phyloP scores from a whole-genome alignment of 2,888 invertebrate genomes.

The Leptopterna dolabrata region DNA sequence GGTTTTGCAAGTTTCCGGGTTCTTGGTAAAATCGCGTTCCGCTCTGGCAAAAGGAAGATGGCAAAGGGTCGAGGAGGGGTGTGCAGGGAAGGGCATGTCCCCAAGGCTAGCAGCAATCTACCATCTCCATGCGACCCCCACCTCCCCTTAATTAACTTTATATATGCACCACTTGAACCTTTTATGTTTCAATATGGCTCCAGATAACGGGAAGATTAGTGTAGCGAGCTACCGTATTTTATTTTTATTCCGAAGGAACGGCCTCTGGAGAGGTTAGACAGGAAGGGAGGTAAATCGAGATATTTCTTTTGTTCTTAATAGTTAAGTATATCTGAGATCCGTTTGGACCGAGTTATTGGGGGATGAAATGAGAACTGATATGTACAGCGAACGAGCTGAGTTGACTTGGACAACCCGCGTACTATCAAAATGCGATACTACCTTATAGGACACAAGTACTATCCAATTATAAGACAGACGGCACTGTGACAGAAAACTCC shows the following conservation, averaged over 20 bases:
- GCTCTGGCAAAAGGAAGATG: background rate
- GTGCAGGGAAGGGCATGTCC: background rate
- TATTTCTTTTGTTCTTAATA: too few relatives aligned
- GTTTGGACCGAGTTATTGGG: too few relatives aligned
- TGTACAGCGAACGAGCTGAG: too few relatives aligned
- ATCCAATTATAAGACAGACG: too few relatives aligned
- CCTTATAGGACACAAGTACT: too few relatives aligned
- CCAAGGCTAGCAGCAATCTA: slow-evolving; percentile 11
- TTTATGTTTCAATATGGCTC: slow-evolving; percentile 52
- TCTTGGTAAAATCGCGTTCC: background rate
- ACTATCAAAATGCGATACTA: too few relatives aligned
- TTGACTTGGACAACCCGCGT: too few relatives aligned
- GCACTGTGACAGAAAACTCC: too few relatives aligned
- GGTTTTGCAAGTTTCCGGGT: background rate
- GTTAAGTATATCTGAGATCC: too few relatives aligned
- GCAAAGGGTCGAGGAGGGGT: background rate
- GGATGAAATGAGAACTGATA: too few relatives aligned
- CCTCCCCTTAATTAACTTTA: slow-evolving; percentile 51
- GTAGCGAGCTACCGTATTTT: slow-evolving; percentile 41
- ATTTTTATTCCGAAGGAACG: slow-evolving; percentile 25
- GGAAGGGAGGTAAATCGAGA: too few relatives aligned
- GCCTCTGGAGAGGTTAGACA: background rate
- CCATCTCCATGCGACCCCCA: slow-evolving; percentile 32
- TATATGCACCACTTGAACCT: slow-evolving; percentile 42
- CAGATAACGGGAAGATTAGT: slow-evolving; percentile 48